These are phyloP conservation scores for Drosophila pandora DNA, from an alignment of 1,140 invertebrate genomes.

Conservation along the genomic window DNA sequence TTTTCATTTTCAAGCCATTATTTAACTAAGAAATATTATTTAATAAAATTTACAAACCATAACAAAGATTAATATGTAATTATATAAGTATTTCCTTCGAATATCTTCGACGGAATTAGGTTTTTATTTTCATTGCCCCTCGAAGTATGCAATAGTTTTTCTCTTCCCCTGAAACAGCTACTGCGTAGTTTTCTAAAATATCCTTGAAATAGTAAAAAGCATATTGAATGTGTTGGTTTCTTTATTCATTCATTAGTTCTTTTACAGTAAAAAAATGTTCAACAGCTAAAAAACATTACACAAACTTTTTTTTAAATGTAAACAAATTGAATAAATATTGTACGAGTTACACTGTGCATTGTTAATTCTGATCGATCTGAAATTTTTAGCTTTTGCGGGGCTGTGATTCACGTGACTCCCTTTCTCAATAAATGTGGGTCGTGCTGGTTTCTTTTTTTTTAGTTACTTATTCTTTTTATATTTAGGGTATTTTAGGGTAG, in stretches of 20 bases:
- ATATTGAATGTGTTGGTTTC: slow-evolving; percentile 69
- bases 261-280: slow-evolving; percentile 70
- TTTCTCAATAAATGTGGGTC: slow-evolving; percentile 26
- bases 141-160: slow-evolving; percentile 1
- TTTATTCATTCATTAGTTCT: slow-evolving; percentile 73
- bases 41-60: too few species aligned
- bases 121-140: neutral
- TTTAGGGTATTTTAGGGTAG: slow-evolving; percentile 18
- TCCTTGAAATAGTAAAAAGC: neutral
- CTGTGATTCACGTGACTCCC: slow-evolving; percentile 7
- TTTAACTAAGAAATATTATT: too few species aligned
- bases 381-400: slow-evolving; percentile 7
- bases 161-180: too few species aligned
- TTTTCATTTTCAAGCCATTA: neutral
- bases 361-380: slow-evolving; percentile 35
- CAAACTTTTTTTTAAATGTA: slow-evolving; percentile 63
- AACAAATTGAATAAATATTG: slow-evolving; percentile 79
- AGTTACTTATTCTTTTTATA: neutral
- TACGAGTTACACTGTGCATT: slow-evolving; percentile 63
- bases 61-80: too few species aligned
- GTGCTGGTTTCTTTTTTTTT: slow-evolving; percentile 1
- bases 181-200: too few species aligned
- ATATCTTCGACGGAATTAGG: too few species aligned
- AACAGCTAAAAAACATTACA: slow-evolving; percentile 73
- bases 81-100: too few species aligned